A percentile compares a stretch with the other conserved stretches of the same genome.
Evolutionary conservation across 2,113 vertebrate species (phyloP).

Genomic region (Notechis scutatus): DNA sequence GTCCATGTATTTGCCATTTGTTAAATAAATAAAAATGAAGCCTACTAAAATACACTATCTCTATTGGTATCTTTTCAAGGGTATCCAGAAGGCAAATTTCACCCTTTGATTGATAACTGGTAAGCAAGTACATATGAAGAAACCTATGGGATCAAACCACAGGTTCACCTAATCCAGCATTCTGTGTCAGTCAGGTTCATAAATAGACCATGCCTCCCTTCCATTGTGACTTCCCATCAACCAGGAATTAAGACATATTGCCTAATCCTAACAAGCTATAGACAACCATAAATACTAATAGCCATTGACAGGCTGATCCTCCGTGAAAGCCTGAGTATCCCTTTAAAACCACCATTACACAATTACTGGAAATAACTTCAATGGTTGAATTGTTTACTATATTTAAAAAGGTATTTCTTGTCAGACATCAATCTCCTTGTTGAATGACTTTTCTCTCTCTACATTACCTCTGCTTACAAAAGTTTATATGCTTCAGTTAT

Average conservation of each 20-base stretch:
- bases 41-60: background rate
- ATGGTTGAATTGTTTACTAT: background rate
- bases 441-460: background rate
- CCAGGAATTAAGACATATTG: background rate
- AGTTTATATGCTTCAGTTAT: background rate
- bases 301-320: background rate
- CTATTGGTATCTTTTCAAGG: background rate
- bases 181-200: background rate
- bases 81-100: background rate
- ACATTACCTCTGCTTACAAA: background rate
- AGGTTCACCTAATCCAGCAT: background rate
- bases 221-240: background rate
- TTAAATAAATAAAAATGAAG: too few relatives aligned
- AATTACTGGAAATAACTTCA: background rate
- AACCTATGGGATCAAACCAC: background rate
- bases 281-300: background rate
- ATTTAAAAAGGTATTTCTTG: background rate
- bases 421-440: background rate
- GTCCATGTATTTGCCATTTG: too few relatives aligned
- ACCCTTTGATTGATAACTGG: background rate
- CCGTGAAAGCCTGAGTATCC: background rate
- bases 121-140: background rate
- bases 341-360: background rate
- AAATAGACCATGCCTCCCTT: background rate
- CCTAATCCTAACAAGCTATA: background rate